These are phyloP conservation scores for Villa cingulata DNA, from an alignment of 2,888 invertebrate species.

Conservation along the genomic window DNA sequence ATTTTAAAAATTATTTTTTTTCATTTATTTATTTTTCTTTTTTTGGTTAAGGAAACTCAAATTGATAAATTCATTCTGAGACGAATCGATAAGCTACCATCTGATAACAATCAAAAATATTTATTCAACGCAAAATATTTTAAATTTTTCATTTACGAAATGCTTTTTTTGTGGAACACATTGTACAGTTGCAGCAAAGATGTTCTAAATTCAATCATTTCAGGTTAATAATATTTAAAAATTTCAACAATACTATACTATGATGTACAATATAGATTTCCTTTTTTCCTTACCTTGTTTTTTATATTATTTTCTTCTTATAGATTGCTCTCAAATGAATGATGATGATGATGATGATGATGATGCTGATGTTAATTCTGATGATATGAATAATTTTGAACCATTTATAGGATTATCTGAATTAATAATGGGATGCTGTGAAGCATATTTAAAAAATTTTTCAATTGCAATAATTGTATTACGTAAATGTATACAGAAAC, in stretches of 20 bases:
- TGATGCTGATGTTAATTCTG: background rate
- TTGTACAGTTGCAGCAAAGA: slow-evolving; percentile 41
- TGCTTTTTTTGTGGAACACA: slow-evolving; percentile 55
- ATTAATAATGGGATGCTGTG: slow-evolving; percentile 40
- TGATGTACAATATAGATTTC: background rate
- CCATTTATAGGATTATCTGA: slow-evolving; percentile 43
- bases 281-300: slow-evolving; percentile 16
- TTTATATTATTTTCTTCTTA: slow-evolving; percentile 27
- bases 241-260: background rate
- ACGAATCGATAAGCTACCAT: slow-evolving; percentile 27
- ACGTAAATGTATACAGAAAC: slow-evolving; percentile 28
- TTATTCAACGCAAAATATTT: slow-evolving; percentile 35
- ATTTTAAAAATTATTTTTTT: too few species aligned
- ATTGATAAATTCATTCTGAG: slow-evolving; percentile 34
- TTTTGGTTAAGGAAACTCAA: slow-evolving; percentile 25
- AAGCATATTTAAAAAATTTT: slow-evolving; percentile 34
- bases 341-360: background rate
- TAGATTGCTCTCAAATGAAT: background rate
- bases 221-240: slow-evolving; percentile 27
- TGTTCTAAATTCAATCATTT: slow-evolving; percentile 32
- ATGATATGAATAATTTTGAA: slow-evolving; percentile 26
- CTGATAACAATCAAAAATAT: slow-evolving; percentile 17
- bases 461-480: slow-evolving; percentile 29
- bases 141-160: slow-evolving; percentile 46
- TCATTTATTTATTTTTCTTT: too few species aligned